Evolutionary conservation across 2,113 vertebrate species (phyloP).

Genomic region (Hippocampus guttulatus): DNA sequence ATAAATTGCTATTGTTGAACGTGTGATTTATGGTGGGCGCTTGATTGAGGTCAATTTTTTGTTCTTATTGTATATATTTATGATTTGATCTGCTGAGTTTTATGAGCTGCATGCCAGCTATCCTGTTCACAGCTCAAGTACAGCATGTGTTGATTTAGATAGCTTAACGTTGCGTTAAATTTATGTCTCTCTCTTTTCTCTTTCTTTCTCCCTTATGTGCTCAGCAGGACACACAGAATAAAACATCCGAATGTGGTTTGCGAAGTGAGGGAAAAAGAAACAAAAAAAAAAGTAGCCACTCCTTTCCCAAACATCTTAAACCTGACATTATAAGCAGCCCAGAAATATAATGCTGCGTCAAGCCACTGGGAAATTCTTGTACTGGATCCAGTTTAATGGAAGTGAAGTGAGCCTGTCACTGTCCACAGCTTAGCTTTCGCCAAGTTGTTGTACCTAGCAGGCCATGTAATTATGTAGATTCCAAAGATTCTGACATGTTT

Average conservation of each 20-base stretch:
- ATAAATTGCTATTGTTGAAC: conserved; percentile 13
- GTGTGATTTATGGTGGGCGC: conserved; percentile 9
- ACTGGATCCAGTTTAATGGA: conserved; percentile 63
- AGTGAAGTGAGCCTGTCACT: conserved; percentile 53
- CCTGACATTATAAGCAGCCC: conserved; percentile 54
- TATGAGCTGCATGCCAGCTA: background rate
- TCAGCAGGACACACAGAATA: conserved; percentile 36
- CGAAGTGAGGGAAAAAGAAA: conserved; percentile 41
- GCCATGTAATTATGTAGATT: conserved; percentile 61
- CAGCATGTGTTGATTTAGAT: background rate
- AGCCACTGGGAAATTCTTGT: conserved; percentile 63
- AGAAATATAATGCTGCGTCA: conserved; percentile 47
- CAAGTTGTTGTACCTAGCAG: conserved; percentile 46
- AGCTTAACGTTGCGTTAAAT: background rate
- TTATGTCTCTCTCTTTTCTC: background rate
- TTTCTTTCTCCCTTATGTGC: conserved; percentile 10
- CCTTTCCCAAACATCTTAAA: conserved; percentile 53
- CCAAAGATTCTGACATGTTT: conserved; percentile 57
- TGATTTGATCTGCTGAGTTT: background rate
- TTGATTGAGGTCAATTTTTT: background rate
- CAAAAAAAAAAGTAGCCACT: conserved; percentile 37
- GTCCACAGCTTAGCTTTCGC: conserved; percentile 55
- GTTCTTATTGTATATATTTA: background rate
- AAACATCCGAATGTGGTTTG: conserved; percentile 53
- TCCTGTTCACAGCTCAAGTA: background rate